Evolutionary conservation across 2,113 vertebrate species (phyloP).

Genomic region (Setophaga kirtlandii): DNA sequence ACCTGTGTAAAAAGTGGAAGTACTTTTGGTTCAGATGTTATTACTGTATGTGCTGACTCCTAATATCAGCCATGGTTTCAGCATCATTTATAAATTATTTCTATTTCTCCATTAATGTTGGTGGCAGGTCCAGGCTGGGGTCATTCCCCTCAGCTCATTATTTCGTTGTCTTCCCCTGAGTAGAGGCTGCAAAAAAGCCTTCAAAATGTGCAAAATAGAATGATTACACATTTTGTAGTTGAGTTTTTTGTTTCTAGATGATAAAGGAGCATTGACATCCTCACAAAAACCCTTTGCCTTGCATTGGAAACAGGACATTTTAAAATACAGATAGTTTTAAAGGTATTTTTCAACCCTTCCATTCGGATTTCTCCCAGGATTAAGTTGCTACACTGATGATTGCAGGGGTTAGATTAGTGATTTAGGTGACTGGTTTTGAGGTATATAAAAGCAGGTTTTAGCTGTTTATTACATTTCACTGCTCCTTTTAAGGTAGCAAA

Average conservation of each 20-base stretch:
- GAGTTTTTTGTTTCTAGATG: not conserved
- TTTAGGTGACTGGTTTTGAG: not conserved
- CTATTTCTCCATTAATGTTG: not conserved
- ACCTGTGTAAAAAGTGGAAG: rapidly evolving
- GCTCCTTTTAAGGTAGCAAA: constrained; percentile 30
- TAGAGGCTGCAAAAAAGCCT: not conserved
- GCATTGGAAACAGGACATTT: not conserved
- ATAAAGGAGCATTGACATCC: not conserved
- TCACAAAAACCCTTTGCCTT: not conserved
- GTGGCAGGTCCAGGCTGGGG: not conserved
- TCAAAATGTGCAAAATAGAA: not conserved
- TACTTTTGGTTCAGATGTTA: not conserved
- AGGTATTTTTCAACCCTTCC: not conserved
- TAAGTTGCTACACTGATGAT: not conserved
- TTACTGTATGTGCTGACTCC: not conserved
- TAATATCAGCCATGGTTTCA: not conserved
- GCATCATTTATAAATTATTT: not conserved
- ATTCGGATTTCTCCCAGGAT: not conserved
- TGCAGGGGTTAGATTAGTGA: not conserved
- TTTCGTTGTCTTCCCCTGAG: not conserved
- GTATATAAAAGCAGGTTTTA: not conserved
- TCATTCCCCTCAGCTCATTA: rapidly evolving
- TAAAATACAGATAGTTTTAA: not conserved
- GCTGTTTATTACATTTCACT: constrained; percentile 14
- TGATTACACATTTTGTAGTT: rapidly evolving